Base-by-base conservation (phyloP, 2,888 invertebrate genomes). In the Ophion costatus region DNA sequence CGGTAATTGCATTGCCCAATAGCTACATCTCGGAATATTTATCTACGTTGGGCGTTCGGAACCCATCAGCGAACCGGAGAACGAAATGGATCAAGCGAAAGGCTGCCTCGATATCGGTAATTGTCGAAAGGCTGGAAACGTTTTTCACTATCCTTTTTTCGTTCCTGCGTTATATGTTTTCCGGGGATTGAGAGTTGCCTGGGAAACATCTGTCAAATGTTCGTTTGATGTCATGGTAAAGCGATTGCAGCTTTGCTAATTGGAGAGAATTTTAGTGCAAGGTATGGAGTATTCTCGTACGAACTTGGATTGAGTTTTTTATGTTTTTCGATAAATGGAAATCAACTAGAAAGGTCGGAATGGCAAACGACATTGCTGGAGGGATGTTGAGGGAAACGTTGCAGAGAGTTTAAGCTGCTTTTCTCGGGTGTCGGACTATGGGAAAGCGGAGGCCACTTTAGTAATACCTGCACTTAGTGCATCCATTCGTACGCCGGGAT, bases 1-100 rank as follows among this genome's bases (percentile, higher is more conserved):
- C 87, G 88, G 89, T 92, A 92, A 93, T 93, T 92, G 88, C 91
- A 91, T 93, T 92, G 91, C 89, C 88, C 89, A 89, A 91, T 91
- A 91, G 89, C 89, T 89, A 89, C 89, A 89, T 89, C 87, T 89
- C 88, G 89, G 88, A 89, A 89, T 89, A 90, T 89, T 89, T 89
- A 88, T 87, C 87, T 82, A 29, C 20, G 22, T 11, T 38, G 38
- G 14, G 24, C 56, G 22, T n/a, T n/a, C 51, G 17, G 51, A 51
- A 51, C 5, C 56, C 17, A 70, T 10, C 14, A 56, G 29, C 29
- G 70, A 29, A 59, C 22, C 22, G 59, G 56, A 70, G 22, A 17
- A 29, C 24, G 22, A 45, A 69, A 22, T 69, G 14, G 14, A 69
- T 69, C 14, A n/a, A 29, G 24, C 17, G 51, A 51, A 17, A 51